These are phyloP conservation scores for Aelia acuminata DNA, from an alignment of 2,888 invertebrate species.

Conservation along the genomic window DNA sequence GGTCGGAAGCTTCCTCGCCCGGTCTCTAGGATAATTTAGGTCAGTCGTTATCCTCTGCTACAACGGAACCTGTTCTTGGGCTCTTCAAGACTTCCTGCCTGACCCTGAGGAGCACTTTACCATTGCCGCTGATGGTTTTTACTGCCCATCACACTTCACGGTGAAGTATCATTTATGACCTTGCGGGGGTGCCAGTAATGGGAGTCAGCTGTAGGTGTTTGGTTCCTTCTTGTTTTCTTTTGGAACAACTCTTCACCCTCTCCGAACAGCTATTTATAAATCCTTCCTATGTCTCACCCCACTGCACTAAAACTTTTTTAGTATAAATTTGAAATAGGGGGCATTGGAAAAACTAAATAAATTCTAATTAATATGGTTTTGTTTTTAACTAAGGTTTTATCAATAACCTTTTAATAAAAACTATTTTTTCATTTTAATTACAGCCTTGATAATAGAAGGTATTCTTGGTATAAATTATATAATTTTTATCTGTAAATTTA, in stretches of 20 bases:
- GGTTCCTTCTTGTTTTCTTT: neutral
- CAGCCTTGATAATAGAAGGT: too few species aligned
- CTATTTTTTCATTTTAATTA: too few species aligned
- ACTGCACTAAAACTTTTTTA: too few species aligned
- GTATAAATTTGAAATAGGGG: too few species aligned
- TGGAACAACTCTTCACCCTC: neutral
- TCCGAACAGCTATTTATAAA: neutral
- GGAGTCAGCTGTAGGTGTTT: neutral
- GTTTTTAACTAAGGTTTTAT: too few species aligned
- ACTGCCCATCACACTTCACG: neutral
- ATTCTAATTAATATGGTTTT: too few species aligned
- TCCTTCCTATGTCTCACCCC: too few species aligned
- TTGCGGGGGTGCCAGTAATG: neutral
- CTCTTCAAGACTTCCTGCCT: neutral
- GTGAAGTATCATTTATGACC: neutral
- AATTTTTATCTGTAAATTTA: too few species aligned
- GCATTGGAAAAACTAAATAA: too few species aligned
- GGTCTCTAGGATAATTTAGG: neutral
- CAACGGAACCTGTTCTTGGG: slow-evolving; percentile 15
- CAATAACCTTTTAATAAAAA: too few species aligned
- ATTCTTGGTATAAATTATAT: too few species aligned
- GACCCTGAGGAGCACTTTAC: neutral
- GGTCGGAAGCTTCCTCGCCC: neutral
- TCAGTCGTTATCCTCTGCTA: neutral
- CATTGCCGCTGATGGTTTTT: neutral